Evolutionary conservation across 1,140 invertebrate species (phyloP), one percentile per base, ranked within the genome.

Genomic region (Hyles vespertilio): DNA sequence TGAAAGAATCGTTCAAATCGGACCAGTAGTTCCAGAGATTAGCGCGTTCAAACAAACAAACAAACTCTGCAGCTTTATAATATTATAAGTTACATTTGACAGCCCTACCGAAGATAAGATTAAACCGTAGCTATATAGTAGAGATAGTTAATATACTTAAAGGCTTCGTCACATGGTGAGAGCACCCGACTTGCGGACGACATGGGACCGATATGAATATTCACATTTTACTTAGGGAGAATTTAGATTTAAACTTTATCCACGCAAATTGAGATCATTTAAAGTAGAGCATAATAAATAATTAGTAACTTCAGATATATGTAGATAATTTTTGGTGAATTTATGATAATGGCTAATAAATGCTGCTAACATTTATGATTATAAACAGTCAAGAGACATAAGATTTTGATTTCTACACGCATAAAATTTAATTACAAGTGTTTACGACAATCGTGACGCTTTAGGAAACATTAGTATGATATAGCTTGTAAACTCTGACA

Each of bases 171-270:
- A 77, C 72, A 74, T 71, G 65, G 51, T 49, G 53, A 69, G 79
- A 76, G 59, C 72, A 59, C 68, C 74, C 78, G 77, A 83, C 78
- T 84, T 81, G 80, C 74, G 74, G 77, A 72, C 73, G 77, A 80
- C 79, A 73, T 72, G 70, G 78, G 69, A 69, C 70, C 63, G 34
- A 68, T 69, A 86, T 86, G 77, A 84, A 86, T 86, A 86, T 86
- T 81, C 72, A 75, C 70, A 77, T 79, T 81, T 79, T 79, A 73
- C 73, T 79, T 71, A 71, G 64, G 68, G 67, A 69, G 69, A 76
- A 65, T 70, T 77, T 68, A 61, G 67, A 74, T 72, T 72, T 73
- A 67, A 56, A 52, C 58, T 44, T 34, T 55, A 40, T 61, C 36
- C 36, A 40, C 36, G 36, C 36, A 40, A 5, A 40, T 40, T 40